Conservation (phyloP, 2,888 invertebrate species). For the Volucella inanis region DNA sequence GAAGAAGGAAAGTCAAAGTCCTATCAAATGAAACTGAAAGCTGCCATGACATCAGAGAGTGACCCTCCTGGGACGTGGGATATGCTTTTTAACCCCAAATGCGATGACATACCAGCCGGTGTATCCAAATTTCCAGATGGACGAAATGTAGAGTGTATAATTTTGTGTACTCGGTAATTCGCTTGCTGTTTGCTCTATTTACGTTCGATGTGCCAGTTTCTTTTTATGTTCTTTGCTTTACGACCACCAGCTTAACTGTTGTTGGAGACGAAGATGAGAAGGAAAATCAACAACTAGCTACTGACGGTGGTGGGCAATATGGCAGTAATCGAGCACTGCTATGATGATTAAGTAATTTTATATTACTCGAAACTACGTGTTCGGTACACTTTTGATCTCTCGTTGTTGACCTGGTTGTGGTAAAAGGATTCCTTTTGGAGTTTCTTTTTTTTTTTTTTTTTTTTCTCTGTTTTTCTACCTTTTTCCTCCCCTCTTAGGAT, state of each 20-base stretch:
- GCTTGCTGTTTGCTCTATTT: slow-evolving; percentile 63
- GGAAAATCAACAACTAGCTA: slow-evolving; percentile 8
- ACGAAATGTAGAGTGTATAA: slow-evolving; percentile 54
- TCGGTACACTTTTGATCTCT: slow-evolving; percentile 70
- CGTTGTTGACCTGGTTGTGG: slow-evolving; percentile 68
- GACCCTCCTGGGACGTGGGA: slow-evolving; percentile 39
- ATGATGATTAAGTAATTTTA: slow-evolving; percentile 74
- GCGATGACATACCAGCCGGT: slow-evolving; percentile 44
- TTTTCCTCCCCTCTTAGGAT: neutral
- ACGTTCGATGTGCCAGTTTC: slow-evolving; percentile 43
- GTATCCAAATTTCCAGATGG: neutral
- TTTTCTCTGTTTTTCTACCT: neutral
- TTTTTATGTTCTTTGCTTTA: slow-evolving; percentile 18
- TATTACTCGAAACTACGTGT: slow-evolving; percentile 72
- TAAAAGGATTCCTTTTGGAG: slow-evolving; percentile 62
- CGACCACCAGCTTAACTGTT: slow-evolving; percentile 51
- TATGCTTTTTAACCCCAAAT: slow-evolving; percentile 66
- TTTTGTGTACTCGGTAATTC: slow-evolving; percentile 67
- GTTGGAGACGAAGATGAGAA: slow-evolving; percentile 35
- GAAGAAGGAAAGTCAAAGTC: slow-evolving; percentile 3
- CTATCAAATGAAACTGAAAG: slow-evolving; percentile 57
- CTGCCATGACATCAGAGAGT: slow-evolving; percentile 51
- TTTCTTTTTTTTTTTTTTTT: slow-evolving; percentile 24
- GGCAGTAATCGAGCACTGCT: slow-evolving; percentile 63
- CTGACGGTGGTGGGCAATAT: slow-evolving; percentile 29